Conservation (phyloP, 2,113 vertebrate species). For the Diadophis punctatus region DNA sequence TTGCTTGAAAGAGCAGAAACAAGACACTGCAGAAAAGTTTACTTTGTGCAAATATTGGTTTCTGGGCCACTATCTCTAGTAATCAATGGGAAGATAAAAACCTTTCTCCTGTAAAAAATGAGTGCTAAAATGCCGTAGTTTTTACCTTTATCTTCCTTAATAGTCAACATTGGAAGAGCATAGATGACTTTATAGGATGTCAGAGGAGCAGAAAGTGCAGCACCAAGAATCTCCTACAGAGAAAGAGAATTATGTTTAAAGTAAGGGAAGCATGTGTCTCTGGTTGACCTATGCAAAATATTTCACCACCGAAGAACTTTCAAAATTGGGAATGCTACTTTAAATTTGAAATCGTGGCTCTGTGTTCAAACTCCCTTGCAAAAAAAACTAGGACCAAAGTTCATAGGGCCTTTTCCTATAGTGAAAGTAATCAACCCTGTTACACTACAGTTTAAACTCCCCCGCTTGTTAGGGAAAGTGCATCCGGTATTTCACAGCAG, state of each 20-base stretch:
- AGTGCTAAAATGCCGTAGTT: background rate
- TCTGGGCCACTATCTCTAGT: background rate
- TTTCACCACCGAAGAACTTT: background rate
- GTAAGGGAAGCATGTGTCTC: background rate
- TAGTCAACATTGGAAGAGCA: conserved; percentile 94
- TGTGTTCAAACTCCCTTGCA: background rate
- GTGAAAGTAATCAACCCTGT: too few species aligned
- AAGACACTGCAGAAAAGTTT: background rate
- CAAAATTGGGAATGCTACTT: background rate
- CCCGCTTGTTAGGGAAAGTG: too few species aligned
- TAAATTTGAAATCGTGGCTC: background rate
- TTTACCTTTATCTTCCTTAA: conserved; percentile 98
- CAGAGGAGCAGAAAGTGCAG: conserved; percentile 84
- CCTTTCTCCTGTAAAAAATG: background rate
- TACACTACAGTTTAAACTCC: too few species aligned
- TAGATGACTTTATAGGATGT: conserved; percentile 85
- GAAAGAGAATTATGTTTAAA: background rate
- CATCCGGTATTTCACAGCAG: too few species aligned
- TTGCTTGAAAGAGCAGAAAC: background rate
- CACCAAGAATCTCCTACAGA: conserved; percentile 86
- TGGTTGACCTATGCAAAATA: background rate
- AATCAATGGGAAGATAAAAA: background rate
- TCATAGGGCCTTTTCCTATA: too few species aligned
- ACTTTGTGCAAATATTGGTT: background rate
- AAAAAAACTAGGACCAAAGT: too few species aligned